Percentiles rank a stretch among this genome's conserved stretches.
phyloP scores from a whole-genome alignment of 2,888 invertebrate genomes.

The Euproctis similis region DNA sequence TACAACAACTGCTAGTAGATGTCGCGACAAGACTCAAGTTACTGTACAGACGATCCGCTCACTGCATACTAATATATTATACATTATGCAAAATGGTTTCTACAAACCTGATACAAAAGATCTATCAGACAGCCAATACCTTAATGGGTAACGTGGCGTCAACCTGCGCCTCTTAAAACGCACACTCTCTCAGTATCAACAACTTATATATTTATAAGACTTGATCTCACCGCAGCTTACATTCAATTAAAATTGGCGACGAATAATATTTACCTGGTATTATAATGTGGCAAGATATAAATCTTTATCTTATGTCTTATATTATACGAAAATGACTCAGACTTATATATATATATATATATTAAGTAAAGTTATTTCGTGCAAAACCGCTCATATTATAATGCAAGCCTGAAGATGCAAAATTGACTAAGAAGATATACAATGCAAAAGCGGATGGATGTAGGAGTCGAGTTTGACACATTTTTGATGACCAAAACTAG shows the following conservation, averaged over 20 bases:
- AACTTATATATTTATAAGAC: constrained; percentile 35
- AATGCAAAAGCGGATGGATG: too few relatives aligned
- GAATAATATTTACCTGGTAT: too few relatives aligned
- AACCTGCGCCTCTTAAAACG: constrained; percentile 32
- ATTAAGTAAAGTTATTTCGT: too few relatives aligned
- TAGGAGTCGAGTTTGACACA: too few relatives aligned
- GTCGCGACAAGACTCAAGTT: constrained; percentile 56
- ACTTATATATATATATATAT: too few relatives aligned
- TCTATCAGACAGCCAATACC: constrained; percentile 42
- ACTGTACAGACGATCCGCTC: constrained; percentile 41
- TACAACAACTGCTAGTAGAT: constrained; percentile 43
- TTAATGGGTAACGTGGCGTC: constrained; percentile 43
- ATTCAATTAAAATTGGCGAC: constrained; percentile 43
- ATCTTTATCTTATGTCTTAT: too few relatives aligned
- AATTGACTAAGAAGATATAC: too few relatives aligned
- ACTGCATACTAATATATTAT: constrained; percentile 54
- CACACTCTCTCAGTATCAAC: constrained; percentile 33
- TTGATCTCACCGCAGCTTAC: constrained; percentile 32
- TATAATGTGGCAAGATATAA: too few relatives aligned
- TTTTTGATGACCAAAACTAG: too few relatives aligned
- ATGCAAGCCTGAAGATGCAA: too few relatives aligned
- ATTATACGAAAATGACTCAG: too few relatives aligned
- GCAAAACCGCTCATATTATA: too few relatives aligned
- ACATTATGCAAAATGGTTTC: constrained; percentile 41
- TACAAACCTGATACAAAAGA: constrained; percentile 33